Conservation (phyloP, 1,140 invertebrate species). For the Cryptotermes secundus region DNA sequence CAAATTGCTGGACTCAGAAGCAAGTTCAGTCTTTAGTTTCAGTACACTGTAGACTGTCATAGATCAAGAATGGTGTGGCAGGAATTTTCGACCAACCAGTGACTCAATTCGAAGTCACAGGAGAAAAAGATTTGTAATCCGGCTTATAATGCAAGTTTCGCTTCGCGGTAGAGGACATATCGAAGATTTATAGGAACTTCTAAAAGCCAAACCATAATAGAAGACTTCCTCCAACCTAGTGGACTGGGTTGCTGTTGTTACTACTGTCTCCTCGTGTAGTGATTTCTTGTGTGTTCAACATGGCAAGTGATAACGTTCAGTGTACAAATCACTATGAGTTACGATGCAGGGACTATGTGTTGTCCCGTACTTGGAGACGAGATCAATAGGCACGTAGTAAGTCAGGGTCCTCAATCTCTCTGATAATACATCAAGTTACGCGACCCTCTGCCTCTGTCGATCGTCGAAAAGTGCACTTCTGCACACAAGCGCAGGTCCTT, state of each 20-base stretch:
- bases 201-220: conserved; percentile 13
- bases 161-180: neutral
- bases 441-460: too few species aligned
- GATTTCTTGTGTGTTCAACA: neutral
- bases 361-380: too few species aligned
- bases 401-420: too few species aligned
- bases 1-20: too few species aligned
- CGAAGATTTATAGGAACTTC: neutral
- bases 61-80: too few species aligned
- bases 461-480: too few species aligned
- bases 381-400: too few species aligned
- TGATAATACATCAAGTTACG: too few species aligned
- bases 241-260: neutral
- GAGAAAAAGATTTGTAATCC: conserved; percentile 19
- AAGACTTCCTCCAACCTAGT: neutral
- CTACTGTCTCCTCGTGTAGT: neutral
- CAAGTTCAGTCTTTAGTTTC: neutral
- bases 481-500: too few species aligned
- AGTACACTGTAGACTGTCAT: neutral
- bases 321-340: neutral
- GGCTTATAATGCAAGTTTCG: conserved; percentile 19
- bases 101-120: conserved; percentile 2
- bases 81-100: neutral
- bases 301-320: neutral
- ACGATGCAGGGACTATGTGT: too few species aligned